These are phyloP conservation scores for Globodera rostochiensis DNA, from an alignment of 1,140 invertebrate species.

Conservation along the genomic window DNA sequence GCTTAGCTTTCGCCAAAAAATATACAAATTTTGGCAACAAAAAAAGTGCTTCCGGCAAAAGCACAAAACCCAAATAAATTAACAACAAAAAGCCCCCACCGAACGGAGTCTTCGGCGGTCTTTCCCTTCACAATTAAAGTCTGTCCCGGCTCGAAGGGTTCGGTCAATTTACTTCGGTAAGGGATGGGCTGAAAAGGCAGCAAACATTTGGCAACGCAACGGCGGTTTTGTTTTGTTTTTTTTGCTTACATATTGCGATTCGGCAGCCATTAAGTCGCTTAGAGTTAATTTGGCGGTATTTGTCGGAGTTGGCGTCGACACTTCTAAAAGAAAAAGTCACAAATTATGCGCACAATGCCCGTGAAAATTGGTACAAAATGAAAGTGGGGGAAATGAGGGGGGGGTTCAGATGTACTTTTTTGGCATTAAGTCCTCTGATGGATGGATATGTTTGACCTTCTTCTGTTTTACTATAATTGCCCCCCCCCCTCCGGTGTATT, in stretches of 20 bases:
- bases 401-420: no score
- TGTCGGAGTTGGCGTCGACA: background rate
- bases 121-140: slow-evolving; percentile 64
- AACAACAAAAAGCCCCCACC: slow-evolving; percentile 7
- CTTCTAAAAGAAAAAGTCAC: background rate
- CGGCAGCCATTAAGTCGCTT: background rate
- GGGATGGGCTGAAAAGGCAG: slow-evolving; percentile 53
- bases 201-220: background rate
- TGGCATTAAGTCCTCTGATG: no score
- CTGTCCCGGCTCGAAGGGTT: slow-evolving; percentile 63
- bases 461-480: no score
- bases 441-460: no score
- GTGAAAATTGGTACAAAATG: background rate
- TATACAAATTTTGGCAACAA: no score
- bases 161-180: slow-evolving; percentile 60
- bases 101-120: slow-evolving; percentile 59
- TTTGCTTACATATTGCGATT: slow-evolving; percentile 11
- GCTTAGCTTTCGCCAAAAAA: no score
- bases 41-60: no score
- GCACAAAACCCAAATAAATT: no score
- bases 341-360: background rate
- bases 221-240: no score
- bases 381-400: background rate
- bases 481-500: no score
- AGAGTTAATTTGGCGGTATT: background rate